phyloP scores from a whole-genome alignment of 2,113 vertebrate species.

The Aplodontia rufa region DNA sequence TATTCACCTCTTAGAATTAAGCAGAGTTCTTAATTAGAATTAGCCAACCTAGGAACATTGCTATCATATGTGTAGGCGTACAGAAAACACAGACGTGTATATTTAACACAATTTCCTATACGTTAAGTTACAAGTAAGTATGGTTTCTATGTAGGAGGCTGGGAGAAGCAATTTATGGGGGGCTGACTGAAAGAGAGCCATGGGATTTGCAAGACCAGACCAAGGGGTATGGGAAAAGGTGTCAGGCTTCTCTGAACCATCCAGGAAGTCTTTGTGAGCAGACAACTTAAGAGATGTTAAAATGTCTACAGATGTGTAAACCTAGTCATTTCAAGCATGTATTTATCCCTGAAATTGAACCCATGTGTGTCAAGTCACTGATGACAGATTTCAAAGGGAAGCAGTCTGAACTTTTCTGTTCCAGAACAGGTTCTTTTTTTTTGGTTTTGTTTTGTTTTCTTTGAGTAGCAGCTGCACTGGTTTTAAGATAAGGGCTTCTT shows the following conservation, averaged over 20 bases:
- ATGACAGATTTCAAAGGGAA: slow-evolving; percentile 76
- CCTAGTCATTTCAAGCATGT: slow-evolving; percentile 68
- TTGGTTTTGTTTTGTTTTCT: too few relatives aligned
- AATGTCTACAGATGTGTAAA: slow-evolving; percentile 80
- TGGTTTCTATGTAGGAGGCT: slow-evolving; percentile 4
- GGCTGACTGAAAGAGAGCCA: slow-evolving; percentile 45
- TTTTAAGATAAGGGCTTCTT: slow-evolving; percentile 87
- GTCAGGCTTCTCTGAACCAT: slow-evolving; percentile 70
- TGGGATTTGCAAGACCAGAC: slow-evolving; percentile 64
- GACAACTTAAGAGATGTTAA: slow-evolving; percentile 76
- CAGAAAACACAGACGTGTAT: neutral
- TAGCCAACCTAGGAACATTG: neutral
- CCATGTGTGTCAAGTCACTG: slow-evolving; percentile 72
- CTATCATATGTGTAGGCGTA: neutral
- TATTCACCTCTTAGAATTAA: slow-evolving; percentile 15
- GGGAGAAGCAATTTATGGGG: slow-evolving; percentile 51
- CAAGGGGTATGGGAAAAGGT: slow-evolving; percentile 73
- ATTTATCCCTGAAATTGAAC: slow-evolving; percentile 78
- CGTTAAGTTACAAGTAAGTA: neutral
- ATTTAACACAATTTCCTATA: neutral
- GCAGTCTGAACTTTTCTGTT: slow-evolving; percentile 57
- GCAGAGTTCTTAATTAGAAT: neutral
- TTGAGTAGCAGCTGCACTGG: slow-evolving; percentile 89
- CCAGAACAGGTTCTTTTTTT: slow-evolving; percentile 55
- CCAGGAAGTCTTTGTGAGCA: slow-evolving; percentile 76